Evolutionary conservation across 2,113 vertebrate genomes (phyloP).

Genomic region (Porphyrio hochstetteri): DNA sequence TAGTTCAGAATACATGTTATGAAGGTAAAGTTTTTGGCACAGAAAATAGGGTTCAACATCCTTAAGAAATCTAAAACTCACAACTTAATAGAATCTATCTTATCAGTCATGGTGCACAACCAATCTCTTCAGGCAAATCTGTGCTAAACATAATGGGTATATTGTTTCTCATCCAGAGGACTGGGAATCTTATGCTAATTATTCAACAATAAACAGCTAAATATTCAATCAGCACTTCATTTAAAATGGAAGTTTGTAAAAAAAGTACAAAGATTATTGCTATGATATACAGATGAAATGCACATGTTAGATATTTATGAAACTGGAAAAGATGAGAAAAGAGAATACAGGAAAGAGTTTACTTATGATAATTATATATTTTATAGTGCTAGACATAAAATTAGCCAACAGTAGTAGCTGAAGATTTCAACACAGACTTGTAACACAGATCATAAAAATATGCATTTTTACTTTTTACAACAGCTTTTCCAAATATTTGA

Average conservation of each 20-base stretch:
- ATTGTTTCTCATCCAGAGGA: background rate
- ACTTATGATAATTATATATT: background rate
- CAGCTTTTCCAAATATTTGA: background rate
- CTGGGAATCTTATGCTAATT: background rate
- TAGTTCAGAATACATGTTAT: background rate
- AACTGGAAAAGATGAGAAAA: background rate
- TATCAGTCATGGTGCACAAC: background rate
- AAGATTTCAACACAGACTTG: background rate
- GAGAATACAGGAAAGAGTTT: background rate
- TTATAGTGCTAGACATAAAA: background rate
- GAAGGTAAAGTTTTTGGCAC: background rate
- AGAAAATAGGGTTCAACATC: background rate
- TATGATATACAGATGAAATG: background rate
- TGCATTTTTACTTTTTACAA: background rate
- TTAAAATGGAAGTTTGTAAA: background rate
- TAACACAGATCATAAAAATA: background rate
- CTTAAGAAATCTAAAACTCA: background rate
- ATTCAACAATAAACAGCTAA: background rate
- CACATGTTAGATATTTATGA: background rate
- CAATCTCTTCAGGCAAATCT: background rate
- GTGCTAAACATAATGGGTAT: background rate
- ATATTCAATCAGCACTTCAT: background rate
- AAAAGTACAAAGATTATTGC: background rate
- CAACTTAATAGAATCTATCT: background rate
- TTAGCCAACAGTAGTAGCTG: background rate